Conservation (phyloP, 2,113 vertebrate species). For the Myiozetetes cayanensis region DNA sequence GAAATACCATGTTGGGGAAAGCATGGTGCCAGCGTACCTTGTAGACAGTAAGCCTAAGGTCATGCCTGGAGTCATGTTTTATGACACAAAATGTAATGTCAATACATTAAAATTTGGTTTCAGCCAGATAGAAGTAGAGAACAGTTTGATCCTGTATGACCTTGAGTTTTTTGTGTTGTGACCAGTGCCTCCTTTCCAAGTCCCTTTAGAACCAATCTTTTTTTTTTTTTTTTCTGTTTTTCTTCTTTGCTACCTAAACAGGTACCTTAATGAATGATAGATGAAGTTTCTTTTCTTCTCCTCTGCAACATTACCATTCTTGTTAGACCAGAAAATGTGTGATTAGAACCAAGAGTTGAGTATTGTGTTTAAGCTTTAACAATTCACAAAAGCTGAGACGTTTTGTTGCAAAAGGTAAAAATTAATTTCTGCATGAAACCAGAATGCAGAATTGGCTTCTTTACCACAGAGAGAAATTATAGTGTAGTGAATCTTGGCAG, state of each 20-base stretch:
- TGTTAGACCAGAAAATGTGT: background rate
- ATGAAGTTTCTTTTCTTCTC: background rate
- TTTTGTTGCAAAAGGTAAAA: background rate
- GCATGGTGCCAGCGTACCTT: background rate
- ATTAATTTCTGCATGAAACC: background rate
- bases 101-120: background rate
- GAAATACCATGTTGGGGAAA: background rate
- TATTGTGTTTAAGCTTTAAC: background rate
- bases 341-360: background rate
- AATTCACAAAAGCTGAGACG: background rate
- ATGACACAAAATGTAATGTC: background rate
- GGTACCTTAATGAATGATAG: background rate
- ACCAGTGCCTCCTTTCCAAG: background rate
- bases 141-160: background rate
- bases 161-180: background rate
- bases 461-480: background rate
- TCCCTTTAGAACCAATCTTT: background rate
- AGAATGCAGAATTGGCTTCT: background rate
- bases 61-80: background rate
- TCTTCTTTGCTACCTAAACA: background rate
- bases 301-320: background rate
- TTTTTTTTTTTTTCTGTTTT: background rate
- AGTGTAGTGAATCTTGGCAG: background rate
- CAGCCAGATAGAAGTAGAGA: background rate
- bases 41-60: background rate